These are phyloP conservation scores for Pentamera pediparva DNA, from an alignment of 53 echinoderm and acorn worm species.

Conservation along the genomic window DNA sequence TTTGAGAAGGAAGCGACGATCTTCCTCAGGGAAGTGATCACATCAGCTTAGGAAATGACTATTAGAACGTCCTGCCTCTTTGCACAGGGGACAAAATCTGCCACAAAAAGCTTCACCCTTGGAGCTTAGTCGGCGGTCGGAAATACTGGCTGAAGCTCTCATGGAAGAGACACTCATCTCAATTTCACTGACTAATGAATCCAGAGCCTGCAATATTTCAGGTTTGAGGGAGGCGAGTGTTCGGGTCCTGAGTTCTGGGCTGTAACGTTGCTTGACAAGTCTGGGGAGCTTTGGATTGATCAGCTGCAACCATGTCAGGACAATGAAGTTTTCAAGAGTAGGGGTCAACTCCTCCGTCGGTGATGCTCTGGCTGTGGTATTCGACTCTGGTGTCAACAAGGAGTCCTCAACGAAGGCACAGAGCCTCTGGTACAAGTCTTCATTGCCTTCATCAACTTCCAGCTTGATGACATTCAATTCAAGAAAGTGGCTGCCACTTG, in stretches of 20 bases:
- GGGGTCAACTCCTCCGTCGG: conserved; percentile 32
- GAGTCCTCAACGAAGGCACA: conserved; percentile 33
- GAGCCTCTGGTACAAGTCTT: conserved; percentile 39
- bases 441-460: conserved; percentile 35
- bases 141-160: not conserved
- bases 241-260: conserved; percentile 40
- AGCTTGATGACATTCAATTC: conserved; percentile 33
- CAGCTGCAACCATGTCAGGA: conserved; percentile 36
- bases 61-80: conserved; percentile 26
- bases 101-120: not conserved
- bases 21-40: conserved; percentile 35
- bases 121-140: too few species aligned
- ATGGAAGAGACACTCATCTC: not conserved
- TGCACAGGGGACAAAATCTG: conserved; percentile 42
- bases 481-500: conserved; percentile 18
- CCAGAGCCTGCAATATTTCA: conserved; percentile 61
- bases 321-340: conserved; percentile 43
- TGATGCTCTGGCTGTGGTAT: conserved; percentile 3
- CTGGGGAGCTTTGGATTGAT: conserved; percentile 33
- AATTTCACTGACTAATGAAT: conserved; percentile 34
- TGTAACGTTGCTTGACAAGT: conserved; percentile 46
- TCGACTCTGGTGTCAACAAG: not conserved
- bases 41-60: conserved; percentile 31
- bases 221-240: conserved; percentile 56
- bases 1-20: conserved; percentile 1